These are phyloP conservation scores for Porites australiensis DNA, from an alignment of 64 coral and sea anemone genomes.

Conservation along the genomic window DNA sequence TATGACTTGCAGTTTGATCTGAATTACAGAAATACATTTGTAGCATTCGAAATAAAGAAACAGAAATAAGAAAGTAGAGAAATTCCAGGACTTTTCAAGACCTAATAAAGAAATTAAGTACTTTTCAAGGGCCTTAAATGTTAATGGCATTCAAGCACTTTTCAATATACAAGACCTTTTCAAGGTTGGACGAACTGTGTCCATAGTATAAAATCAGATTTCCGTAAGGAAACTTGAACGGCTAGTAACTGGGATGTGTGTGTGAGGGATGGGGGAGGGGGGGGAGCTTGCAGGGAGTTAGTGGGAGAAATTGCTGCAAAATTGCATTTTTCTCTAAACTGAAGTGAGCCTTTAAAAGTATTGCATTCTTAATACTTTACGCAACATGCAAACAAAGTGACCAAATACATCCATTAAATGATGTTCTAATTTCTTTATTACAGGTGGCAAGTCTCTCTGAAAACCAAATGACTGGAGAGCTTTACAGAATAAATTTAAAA, in stretches of 20 bases:
- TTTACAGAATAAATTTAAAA: neutral
- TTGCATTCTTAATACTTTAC: neutral
- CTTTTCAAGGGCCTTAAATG: no score
- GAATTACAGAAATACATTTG: no score
- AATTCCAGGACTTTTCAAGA: no score
- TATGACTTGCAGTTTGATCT: no score
- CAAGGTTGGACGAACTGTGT: no score
- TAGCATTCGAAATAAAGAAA: no score
- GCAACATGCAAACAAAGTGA: slow-evolving; percentile 7
- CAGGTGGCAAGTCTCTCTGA: slow-evolving; percentile 1
- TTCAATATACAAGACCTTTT: no score
- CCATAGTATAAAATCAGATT: neutral
- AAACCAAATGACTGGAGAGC: neutral
- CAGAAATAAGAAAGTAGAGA: no score
- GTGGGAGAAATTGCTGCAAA: neutral
- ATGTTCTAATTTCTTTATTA: slow-evolving; percentile 8
- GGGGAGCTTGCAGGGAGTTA: neutral
- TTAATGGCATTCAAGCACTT: no score
- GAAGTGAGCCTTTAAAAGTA: slow-evolving; percentile 6
- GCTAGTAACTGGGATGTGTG: no score
- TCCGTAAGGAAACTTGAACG: neutral
- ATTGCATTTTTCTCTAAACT: slow-evolving; percentile 4
- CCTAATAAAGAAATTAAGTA: no score
- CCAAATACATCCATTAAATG: slow-evolving; percentile 7
- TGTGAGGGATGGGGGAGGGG: neutral